Conservation (phyloP, 1,140 invertebrate genomes). For the Ephestia elutella region DNA sequence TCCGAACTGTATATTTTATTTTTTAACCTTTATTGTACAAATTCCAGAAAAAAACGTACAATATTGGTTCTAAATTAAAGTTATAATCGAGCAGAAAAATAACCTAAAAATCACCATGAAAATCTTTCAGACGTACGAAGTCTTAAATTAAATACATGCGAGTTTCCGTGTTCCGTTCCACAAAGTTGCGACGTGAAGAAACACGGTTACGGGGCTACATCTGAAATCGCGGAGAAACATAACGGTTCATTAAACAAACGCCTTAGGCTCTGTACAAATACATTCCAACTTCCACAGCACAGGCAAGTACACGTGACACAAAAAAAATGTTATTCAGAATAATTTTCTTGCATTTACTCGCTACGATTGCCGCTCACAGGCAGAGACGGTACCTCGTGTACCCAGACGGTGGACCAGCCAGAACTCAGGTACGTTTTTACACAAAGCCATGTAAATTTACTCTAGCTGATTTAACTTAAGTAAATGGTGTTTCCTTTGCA, state of each 20-base stretch:
- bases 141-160: too few relatives aligned
- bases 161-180: not conserved
- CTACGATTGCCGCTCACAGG: conserved; percentile 31
- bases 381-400: conserved; percentile 66
- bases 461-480: conserved; percentile 43
- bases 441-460: conserved; percentile 2
- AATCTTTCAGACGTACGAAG: too few relatives aligned
- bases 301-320: conserved; percentile 42
- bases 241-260: conserved; percentile 66
- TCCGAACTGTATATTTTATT: too few relatives aligned
- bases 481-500: conserved; percentile 64
- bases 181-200: not conserved
- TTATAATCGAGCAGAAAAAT: too few relatives aligned
- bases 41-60: too few relatives aligned
- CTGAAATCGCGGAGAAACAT: conserved; percentile 59
- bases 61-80: too few relatives aligned
- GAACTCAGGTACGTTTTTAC: conserved; percentile 58
- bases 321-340: conserved; percentile 38
- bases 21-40: too few relatives aligned
- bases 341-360: conserved; percentile 52
- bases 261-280: conserved; percentile 56
- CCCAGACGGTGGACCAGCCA: conserved; percentile 66
- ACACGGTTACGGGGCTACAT: conserved; percentile 30
- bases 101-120: too few relatives aligned
- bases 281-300: conserved; percentile 56